Percentiles rank a stretch among this genome's conserved stretches.
These are phyloP conservation scores for Ischnura elegans DNA, from an alignment of 2,888 invertebrate genomes.

Conservation along the genomic window DNA sequence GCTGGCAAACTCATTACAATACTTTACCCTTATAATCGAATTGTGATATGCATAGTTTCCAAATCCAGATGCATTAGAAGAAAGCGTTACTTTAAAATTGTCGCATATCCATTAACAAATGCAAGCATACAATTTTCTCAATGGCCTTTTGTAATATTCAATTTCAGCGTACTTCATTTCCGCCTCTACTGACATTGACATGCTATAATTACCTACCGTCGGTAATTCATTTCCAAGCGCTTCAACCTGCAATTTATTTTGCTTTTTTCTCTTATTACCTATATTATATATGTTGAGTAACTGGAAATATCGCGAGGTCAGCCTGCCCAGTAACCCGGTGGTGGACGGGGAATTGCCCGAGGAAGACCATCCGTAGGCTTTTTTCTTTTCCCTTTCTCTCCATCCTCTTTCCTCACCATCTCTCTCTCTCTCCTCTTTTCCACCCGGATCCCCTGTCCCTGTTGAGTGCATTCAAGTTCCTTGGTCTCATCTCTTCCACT, in stretches of 20 bases:
- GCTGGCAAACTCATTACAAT: no score
- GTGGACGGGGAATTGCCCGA: not conserved
- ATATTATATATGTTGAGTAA: constrained; percentile 33
- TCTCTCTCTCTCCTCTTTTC: not conserved
- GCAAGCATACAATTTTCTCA: no score
- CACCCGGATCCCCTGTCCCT: not conserved
- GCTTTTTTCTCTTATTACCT: not conserved
- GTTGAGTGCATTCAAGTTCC: constrained; percentile 17
- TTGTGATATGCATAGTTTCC: no score
- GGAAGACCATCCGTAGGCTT: not conserved
- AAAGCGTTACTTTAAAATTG: no score
- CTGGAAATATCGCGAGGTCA: constrained; percentile 33
- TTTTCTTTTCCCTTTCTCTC: not conserved
- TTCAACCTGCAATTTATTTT: not conserved
- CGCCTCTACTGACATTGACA: no score
- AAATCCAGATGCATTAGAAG: no score
- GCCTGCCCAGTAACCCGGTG: constrained; percentile 11
- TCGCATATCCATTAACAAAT: no score
- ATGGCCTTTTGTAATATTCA: no score
- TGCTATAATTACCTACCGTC: no score
- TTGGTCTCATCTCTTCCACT: not conserved
- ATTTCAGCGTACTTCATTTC: no score
- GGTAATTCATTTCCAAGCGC: not conserved
- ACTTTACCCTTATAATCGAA: no score
- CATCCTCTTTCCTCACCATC: not conserved